Conservation (phyloP, 1,140 invertebrate species). For the Psilanteris sp. region DNA sequence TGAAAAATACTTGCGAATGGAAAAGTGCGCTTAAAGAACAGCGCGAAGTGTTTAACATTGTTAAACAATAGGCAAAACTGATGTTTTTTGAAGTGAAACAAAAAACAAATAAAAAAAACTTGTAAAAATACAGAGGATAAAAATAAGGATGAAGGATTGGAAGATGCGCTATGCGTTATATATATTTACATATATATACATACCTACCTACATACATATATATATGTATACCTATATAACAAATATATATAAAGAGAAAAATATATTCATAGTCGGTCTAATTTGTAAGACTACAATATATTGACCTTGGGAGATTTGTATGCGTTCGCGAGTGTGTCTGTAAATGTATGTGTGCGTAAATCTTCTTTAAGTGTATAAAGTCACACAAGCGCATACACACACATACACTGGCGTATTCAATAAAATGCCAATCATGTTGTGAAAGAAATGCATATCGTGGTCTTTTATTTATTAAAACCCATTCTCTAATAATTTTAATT, state of each 20-base stretch:
- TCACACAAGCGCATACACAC: slow-evolving; percentile 61
- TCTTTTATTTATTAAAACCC: slow-evolving; percentile 8
- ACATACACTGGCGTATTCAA: slow-evolving; percentile 65
- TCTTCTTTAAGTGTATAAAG: slow-evolving; percentile 63
- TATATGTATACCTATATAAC: no score
- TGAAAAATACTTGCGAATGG: slow-evolving; percentile 30
- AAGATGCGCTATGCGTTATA: slow-evolving; percentile 62
- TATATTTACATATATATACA: no score
- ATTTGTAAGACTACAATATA: slow-evolving; percentile 60
- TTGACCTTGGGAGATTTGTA: slow-evolving; percentile 55
- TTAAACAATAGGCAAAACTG: slow-evolving; percentile 7
- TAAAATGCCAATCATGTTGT: slow-evolving; percentile 66
- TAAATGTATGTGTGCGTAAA: slow-evolving; percentile 62
- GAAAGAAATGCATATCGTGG: slow-evolving; percentile 25
- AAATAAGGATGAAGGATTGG: slow-evolving; percentile 19
- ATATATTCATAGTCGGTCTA: slow-evolving; percentile 59
- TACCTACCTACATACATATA: slow-evolving; percentile 53
- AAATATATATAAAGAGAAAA: slow-evolving; percentile 57
- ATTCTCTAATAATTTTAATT: no score
- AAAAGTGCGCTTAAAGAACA: slow-evolving; percentile 21
- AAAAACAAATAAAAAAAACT: no score
- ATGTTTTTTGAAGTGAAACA: slow-evolving; percentile 21
- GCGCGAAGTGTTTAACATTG: slow-evolving; percentile 30
- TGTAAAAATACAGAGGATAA: slow-evolving; percentile 35
- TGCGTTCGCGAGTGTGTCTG: slow-evolving; percentile 61